Evolutionary conservation across 2,888 invertebrate genomes (phyloP), one percentile per base, ranked within the genome.

Genomic region (Agriotes lineatus): DNA sequence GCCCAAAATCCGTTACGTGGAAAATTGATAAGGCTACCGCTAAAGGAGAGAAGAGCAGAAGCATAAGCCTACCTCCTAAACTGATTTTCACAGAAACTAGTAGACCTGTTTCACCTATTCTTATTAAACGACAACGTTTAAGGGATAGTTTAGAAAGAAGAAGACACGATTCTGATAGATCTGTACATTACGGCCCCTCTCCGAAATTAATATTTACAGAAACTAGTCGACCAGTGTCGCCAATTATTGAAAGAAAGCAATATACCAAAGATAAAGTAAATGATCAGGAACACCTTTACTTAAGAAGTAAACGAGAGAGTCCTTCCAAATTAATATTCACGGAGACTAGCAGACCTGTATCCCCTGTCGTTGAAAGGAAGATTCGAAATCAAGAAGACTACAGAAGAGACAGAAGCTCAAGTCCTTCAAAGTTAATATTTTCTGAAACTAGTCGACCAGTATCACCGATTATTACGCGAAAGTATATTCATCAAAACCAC

Each of bases 1-100:
- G 89, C 76, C 89, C 91, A 0, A 87, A 88, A 72, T 87, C 88
- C 0, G 84, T 88, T 39, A 88, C 88, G 19, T 89, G 90, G 87
- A 87, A 88, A 0, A 88, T 70, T 3, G 75, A 77, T n/a, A 74
- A 70, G 18, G 67, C 70, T 45, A 3, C 37, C 4, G 37, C 22
- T n/a, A 45, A 59, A 10, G 37, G 44, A 14, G 64, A 67, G 12
- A 71, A 81, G 76, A 71, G 70, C 67, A 70, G 90, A 19, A 88
- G 88, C 79, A 85, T 86, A 72, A 77, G 82, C 81, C 83, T 88
- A 67, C 85, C 85, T 5, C 85, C 87, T 74, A 75, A 88, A 85
- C 77, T 88, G 9, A 84, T 84, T 75, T 87, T 85, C 81, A 87
- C 85, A 45, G 87, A 86, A 82, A 83, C 85, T 7, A 81, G 80